Evolutionary conservation across 2,113 vertebrate species (phyloP), one percentile per base, ranked within the genome.

Genomic region (Tragelaphus scriptus): DNA sequence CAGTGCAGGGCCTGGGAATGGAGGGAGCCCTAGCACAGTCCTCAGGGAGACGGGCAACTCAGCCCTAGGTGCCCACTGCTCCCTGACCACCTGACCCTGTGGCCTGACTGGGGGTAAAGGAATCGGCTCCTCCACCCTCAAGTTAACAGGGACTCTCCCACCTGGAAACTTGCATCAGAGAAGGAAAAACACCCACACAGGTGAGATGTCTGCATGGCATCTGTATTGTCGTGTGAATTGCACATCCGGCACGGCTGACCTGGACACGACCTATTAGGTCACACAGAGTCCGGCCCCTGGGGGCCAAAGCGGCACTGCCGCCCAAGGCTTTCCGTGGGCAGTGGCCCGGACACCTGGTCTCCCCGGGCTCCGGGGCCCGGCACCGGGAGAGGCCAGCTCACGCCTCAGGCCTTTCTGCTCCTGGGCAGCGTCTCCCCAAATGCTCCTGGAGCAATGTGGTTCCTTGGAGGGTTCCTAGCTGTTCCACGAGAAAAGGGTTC

Each of bases 221-320:
- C 91, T 98, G 97, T 98, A 97, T 97, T 97, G 86, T 88, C 88
- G n/a, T 93, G 6, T 19, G 84, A 97, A 90, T 55, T 9, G 89
- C 53, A 47, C 28, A 36, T 85, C 61, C 51, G 2, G 36, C 30
- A 32, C 2, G 2, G 61, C 11, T 87, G 86, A 88, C 92, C 90
- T 90, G 97, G 96, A 86, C 94, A 96, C 1, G 93, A 97, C 91
- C 96, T 93, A 93, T 88, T 56, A 95, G 97, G 95, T 94, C 97
- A 89, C 95, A 85, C 0, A 1, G 81, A 98, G 92, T 94, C 92
- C 28, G 26, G 97, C 95, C 98, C 96, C 96, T 96, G 75, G 87
- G 97, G 95, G 96, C 92, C 97, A 92, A 95, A 81, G 90, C 17
- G 5, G 49, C 58, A 49, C 82, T 1, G 10, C n/a, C 1, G 23